phyloP scores from a whole-genome alignment of 2,797 vertebrate species.

The Prunella strophiata region DNA sequence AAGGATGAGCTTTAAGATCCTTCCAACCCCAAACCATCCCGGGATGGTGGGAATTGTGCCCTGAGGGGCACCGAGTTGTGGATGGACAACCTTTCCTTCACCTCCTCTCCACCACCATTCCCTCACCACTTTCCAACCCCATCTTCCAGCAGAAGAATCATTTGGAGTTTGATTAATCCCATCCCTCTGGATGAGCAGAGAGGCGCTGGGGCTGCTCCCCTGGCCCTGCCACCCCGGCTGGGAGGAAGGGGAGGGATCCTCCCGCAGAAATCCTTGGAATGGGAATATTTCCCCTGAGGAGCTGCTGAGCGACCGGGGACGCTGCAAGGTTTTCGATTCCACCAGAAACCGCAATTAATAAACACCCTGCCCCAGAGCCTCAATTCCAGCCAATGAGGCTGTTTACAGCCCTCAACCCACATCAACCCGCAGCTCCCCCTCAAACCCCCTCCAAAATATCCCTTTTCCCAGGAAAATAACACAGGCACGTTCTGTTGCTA shows the following conservation, averaged over 20 bases:
- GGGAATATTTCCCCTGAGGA: slow-evolving; percentile 2
- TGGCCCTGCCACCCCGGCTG: not conserved
- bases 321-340: slow-evolving; percentile 72
- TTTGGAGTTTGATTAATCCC: not conserved
- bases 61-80: accelerated
- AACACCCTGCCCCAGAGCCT: slow-evolving; percentile 39
- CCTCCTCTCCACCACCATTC: not conserved
- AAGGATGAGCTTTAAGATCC: not conserved
- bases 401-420: slow-evolving; percentile 57
- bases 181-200: not conserved
- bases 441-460: slow-evolving; percentile 6
- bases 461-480: slow-evolving; percentile 6
- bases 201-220: not conserved
- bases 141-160: not conserved
- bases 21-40: not conserved
- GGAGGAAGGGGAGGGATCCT: not conserved
- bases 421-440: slow-evolving; percentile 68
- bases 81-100: not conserved
- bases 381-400: slow-evolving; percentile 69
- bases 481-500: slow-evolving; percentile 23
- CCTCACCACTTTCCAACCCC: not conserved
- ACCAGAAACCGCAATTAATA: slow-evolving; percentile 75
- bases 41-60: not conserved
- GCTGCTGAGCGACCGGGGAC: not conserved
- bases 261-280: not conserved